Percentiles rank a stretch among this genome's conserved stretches.
Evolutionary conservation across 2,888 invertebrate species (phyloP).

Genomic region (Amphiduros pacificus): DNA sequence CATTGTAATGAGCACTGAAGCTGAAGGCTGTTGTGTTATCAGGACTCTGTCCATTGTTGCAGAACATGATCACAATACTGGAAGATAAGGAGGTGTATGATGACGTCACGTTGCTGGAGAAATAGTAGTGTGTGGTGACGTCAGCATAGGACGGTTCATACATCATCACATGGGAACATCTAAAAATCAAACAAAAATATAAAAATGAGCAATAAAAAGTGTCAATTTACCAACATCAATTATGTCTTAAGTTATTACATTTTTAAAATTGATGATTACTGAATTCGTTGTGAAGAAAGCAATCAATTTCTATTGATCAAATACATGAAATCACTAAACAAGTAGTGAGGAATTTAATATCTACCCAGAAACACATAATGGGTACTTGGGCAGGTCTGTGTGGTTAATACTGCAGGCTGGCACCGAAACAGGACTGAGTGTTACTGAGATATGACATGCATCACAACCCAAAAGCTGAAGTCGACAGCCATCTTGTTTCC

Average conservation of each 20-base stretch:
- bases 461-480: neutral
- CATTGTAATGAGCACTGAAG: slow-evolving; percentile 9
- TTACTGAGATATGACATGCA: neutral
- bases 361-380: neutral
- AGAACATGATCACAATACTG: slow-evolving; percentile 7
- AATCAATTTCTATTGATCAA: no score
- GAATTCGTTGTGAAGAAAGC: no score
- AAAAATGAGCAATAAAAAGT: neutral
- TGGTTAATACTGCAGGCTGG: neutral
- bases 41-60: neutral
- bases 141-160: slow-evolving; percentile 14
- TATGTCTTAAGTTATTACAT: neutral
- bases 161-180: slow-evolving; percentile 9
- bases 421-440: neutral
- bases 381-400: neutral
- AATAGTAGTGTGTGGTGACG: slow-evolving; percentile 12
- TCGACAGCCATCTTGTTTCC: neutral
- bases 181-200: neutral
- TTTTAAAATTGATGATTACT: neutral
- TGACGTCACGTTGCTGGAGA: neutral
- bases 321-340: neutral
- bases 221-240: neutral
- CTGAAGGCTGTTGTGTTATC: neutral
- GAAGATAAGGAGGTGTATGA: slow-evolving; percentile 10
- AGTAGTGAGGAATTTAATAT: neutral